Percentiles rank a stretch among this genome's conserved stretches.
These are phyloP conservation scores for Erythrolamprus reginae DNA, from an alignment of 2,113 vertebrate species.

Conservation along the genomic window DNA sequence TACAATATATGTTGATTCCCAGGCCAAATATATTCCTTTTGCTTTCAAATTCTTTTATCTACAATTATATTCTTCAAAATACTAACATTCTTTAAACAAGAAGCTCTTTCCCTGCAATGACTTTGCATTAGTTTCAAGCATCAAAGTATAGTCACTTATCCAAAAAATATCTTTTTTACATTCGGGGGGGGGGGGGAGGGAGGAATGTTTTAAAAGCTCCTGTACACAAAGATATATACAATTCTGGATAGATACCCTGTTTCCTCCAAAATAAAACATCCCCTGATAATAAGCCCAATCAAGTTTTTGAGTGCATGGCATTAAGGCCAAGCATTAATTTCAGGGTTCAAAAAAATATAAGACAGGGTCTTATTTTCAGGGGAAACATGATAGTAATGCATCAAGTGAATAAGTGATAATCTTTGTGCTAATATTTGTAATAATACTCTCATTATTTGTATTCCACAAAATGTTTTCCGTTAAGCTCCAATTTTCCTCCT, in stretches of 20 bases:
- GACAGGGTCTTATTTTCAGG: too few relatives aligned
- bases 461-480: background rate
- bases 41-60: background rate
- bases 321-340: too few relatives aligned
- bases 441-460: background rate
- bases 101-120: background rate
- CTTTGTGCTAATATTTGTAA: background rate
- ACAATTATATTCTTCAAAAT: background rate
- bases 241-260: background rate
- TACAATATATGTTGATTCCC: background rate
- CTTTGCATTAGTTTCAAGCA: background rate
- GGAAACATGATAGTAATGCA: background rate
- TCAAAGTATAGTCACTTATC: background rate
- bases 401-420: background rate
- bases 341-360: too few relatives aligned
- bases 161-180: background rate
- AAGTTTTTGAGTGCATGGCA: too few relatives aligned
- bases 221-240: background rate
- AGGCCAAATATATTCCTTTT: background rate
- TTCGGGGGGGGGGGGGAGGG: too few relatives aligned
- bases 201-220: background rate
- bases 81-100: background rate
- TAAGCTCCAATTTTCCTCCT: background rate
- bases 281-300: too few relatives aligned
- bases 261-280: too few relatives aligned